Base-by-base conservation (phyloP, 2,113 vertebrate species). In the Pan paniscus region DNA sequence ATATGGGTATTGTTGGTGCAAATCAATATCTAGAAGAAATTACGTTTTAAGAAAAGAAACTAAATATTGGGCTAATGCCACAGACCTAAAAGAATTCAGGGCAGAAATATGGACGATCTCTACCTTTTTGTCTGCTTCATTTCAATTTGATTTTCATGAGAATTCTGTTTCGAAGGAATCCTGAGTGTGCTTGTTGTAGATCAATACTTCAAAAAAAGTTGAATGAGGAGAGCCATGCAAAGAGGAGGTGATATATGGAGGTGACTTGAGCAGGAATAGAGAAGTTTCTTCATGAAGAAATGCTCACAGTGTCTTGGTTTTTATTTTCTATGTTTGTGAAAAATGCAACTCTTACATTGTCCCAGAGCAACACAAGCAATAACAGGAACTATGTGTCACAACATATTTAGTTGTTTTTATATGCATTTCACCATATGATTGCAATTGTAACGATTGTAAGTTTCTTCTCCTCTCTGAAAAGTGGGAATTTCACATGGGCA, bases 71-170 rank as follows among this genome's bases (percentile, higher is more conserved):
- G 52, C 35, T 84, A 78, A 76, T 52, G 84, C 22, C 61, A 80
- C 82, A 48, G 16, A 35, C n/a, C 50, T 79, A 82, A 94, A 92
- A 86, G 6, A 89, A 97, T 72, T 92, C 32, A 70, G 50, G 12
- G 35, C 57, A 97, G 20, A 72, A 57, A 8, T 87, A 87, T 52
- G 40, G 86, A 40, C 72, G 61, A 92, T 84, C 27, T 86, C 81
- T 57, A 12, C 64, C 20, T 81, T 52, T 64, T 79, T 86, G 61
- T 43, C 76, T 82, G 43, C 78, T 73, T 35, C 81, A 83, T 68
- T 57, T 89, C 93, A 48, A 80, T 57, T 90, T 96, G 35, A 93
- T 88, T 96, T 97, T 88, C 85, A 90, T 55, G 40, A 83, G 20
- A 92, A 88, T 93, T 48, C 50, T 70, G 30, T 80, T 93, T 95